These are phyloP conservation scores for Asarcornis scutulata DNA, from an alignment of 2,113 vertebrate species.

Conservation along the genomic window DNA sequence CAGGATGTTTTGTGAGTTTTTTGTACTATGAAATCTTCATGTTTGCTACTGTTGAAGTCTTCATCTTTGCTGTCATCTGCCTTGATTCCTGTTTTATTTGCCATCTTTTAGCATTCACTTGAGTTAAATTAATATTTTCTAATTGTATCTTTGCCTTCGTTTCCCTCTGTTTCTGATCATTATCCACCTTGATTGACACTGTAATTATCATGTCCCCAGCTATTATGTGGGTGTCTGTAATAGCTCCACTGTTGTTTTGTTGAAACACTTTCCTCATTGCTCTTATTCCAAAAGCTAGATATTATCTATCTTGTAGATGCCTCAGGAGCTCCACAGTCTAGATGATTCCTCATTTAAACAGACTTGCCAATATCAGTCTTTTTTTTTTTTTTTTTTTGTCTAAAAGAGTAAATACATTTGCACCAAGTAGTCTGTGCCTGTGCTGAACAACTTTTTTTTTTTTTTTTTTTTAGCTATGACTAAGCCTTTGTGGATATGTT, in stretches of 20 bases:
- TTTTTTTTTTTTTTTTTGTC: neutral
- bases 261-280: conserved; percentile 24
- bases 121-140: neutral
- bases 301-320: conserved; percentile 4
- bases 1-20: neutral
- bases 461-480: neutral
- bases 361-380: neutral
- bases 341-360: neutral
- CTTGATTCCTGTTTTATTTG: neutral
- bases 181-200: conserved; percentile 22
- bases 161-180: conserved; percentile 37
- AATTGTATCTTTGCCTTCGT: neutral
- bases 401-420: neutral
- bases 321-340: neutral
- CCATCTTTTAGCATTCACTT: neutral
- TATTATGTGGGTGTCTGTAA: conserved; percentile 1
- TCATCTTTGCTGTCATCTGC: neutral
- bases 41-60: neutral
- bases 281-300: conserved; percentile 20
- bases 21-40: neutral
- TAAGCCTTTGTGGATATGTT: neutral
- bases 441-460: too few relatives aligned
- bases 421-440: neutral
- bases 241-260: conserved; percentile 10
- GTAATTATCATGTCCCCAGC: conserved; percentile 3